These are phyloP conservation scores for Todiramphus chloris DNA, from an alignment of 2,113 vertebrate genomes.

Conservation along the genomic window DNA sequence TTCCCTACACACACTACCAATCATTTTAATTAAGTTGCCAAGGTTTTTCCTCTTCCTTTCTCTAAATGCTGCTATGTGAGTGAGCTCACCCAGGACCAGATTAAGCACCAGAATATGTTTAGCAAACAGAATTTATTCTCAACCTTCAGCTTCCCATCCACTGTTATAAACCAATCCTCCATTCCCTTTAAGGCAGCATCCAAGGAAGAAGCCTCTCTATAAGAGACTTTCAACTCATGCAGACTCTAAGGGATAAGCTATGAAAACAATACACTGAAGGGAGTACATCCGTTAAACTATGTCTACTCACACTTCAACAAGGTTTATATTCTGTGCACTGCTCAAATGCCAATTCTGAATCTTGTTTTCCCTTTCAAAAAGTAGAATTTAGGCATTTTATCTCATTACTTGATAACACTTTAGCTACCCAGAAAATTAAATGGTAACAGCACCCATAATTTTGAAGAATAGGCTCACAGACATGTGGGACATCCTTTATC, in stretches of 20 bases:
- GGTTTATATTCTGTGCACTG: not conserved
- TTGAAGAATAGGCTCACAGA: not conserved
- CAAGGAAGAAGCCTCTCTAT: not conserved
- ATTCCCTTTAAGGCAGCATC: not conserved
- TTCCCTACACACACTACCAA: not conserved
- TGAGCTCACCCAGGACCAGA: not conserved
- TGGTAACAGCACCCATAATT: not conserved
- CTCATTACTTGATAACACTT: not conserved
- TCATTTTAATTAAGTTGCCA: constrained; percentile 39
- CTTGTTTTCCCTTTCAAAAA: not conserved
- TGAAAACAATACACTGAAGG: not conserved
- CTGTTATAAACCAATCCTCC: constrained; percentile 5
- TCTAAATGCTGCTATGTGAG: not conserved
- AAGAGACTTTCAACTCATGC: not conserved
- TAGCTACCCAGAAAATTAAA: not conserved
- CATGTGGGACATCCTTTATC: not conserved
- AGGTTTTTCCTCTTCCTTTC: constrained; percentile 7
- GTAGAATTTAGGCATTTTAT: not conserved
- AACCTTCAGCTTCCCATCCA: not conserved
- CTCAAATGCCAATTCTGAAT: not conserved
- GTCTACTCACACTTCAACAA: not conserved
- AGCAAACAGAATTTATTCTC: constrained; percentile 22
- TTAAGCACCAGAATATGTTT: constrained; percentile 25
- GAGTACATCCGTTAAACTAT: not conserved
- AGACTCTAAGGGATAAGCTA: not conserved